A percentile compares a stretch with the other conserved stretches of the same genome.
phyloP scores from a whole-genome alignment of 2,888 invertebrate species.

The Muschampia plurimacula region DNA sequence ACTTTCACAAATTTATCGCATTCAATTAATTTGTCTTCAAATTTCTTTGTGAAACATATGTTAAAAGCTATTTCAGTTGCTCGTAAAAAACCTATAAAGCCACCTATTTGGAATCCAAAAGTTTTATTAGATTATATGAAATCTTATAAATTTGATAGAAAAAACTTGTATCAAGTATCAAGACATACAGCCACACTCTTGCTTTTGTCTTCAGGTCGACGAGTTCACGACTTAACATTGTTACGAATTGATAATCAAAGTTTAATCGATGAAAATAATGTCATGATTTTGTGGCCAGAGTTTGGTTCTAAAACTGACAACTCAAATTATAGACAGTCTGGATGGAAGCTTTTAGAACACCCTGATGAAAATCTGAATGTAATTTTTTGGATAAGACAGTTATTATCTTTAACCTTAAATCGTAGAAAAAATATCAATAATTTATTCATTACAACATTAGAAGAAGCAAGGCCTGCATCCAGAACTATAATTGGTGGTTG shows the following conservation, averaged over 20 bases:
- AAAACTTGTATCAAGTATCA: slow-evolving; percentile 26
- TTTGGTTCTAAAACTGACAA: slow-evolving; percentile 39
- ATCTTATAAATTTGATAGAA: not conserved
- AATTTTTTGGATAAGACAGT: slow-evolving; percentile 20
- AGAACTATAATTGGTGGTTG: slow-evolving; percentile 32
- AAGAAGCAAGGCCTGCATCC: slow-evolving; percentile 22
- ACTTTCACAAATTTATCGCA: slow-evolving; percentile 25
- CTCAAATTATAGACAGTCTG: slow-evolving; percentile 28
- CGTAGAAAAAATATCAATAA: slow-evolving; percentile 4
- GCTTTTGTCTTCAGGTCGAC: slow-evolving; percentile 19
- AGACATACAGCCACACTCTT: slow-evolving; percentile 15
- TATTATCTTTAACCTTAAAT: not conserved
- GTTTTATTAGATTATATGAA: slow-evolving; percentile 3
- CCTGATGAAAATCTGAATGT: slow-evolving; percentile 19
- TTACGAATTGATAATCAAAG: slow-evolving; percentile 15
- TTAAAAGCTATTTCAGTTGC: slow-evolving; percentile 39
- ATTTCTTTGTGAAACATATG: slow-evolving; percentile 39
- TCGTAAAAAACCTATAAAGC: slow-evolving; percentile 3
- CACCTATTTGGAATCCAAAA: slow-evolving; percentile 41
- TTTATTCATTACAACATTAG: slow-evolving; percentile 31
- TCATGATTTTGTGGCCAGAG: slow-evolving; percentile 28
- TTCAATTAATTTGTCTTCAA: slow-evolving; percentile 32
- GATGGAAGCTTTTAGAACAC: slow-evolving; percentile 30
- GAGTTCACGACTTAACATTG: slow-evolving; percentile 35
- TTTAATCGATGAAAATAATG: not conserved